phyloP scores from a whole-genome alignment of 2,888 invertebrate genomes.

The Melieria picta region DNA sequence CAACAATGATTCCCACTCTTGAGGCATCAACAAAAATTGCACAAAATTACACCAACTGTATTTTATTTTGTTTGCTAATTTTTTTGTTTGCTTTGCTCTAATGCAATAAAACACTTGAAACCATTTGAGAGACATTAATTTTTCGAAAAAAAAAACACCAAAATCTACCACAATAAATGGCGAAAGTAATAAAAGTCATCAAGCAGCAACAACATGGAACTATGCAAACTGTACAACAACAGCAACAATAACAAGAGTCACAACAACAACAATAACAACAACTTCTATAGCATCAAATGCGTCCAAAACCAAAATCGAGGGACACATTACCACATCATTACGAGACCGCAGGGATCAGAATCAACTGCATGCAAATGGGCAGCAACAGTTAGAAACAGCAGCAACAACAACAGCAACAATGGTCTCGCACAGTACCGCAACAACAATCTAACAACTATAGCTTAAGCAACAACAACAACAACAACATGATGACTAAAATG shows the following conservation, averaged over 20 bases:
- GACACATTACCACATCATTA: slow-evolving; percentile 60
- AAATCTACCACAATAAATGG: too few species aligned
- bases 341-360: slow-evolving; percentile 55
- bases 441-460: slow-evolving; percentile 3
- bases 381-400: slow-evolving; percentile 42
- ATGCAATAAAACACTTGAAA: too few species aligned
- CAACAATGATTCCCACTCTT: too few species aligned
- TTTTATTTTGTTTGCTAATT: too few species aligned
- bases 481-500: neutral
- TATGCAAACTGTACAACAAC: neutral
- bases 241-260: neutral
- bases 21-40: too few species aligned
- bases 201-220: too few species aligned
- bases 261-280: neutral
- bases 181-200: too few species aligned
- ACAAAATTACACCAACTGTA: too few species aligned
- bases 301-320: slow-evolving; percentile 28
- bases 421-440: neutral
- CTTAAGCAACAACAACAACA: slow-evolving; percentile 13
- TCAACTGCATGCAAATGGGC: neutral
- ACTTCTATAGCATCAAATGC: slow-evolving; percentile 1
- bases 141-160: too few species aligned
- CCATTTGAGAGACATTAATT: too few species aligned
- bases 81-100: too few species aligned
- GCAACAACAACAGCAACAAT: slow-evolving; percentile 41